phyloP scores from a whole-genome alignment of 2,888 invertebrate genomes.

The Patella ulyssiponensis region DNA sequence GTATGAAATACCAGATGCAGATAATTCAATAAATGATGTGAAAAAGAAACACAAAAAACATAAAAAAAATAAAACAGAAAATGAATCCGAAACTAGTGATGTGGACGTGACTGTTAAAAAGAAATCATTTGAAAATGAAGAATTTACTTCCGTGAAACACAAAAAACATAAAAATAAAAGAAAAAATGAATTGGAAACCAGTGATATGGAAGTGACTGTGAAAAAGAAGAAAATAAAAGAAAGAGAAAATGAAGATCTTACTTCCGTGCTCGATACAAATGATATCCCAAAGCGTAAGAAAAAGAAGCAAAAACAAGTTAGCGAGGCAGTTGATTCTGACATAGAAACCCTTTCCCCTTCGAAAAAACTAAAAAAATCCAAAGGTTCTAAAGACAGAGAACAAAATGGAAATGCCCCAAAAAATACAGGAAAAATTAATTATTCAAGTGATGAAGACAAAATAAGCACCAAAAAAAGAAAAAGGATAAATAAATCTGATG shows the following conservation, averaged over 20 bases:
- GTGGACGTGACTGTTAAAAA: background rate
- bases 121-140: background rate
- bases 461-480: slow-evolving; percentile 24
- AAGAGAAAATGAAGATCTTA: background rate
- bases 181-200: background rate
- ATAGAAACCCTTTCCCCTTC: background rate
- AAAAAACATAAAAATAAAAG: background rate
- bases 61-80: slow-evolving; percentile 20
- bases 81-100: background rate
- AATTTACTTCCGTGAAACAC: too few relatives aligned
- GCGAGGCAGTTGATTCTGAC: slow-evolving; percentile 1
- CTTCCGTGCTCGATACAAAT: background rate
- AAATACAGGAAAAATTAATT: too few relatives aligned
- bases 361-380: slow-evolving; percentile 31
- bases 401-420: slow-evolving; percentile 3
- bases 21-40: background rate
- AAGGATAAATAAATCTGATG: background rate
- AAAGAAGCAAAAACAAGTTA: background rate
- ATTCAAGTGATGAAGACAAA: background rate
- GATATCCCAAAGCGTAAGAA: slow-evolving; percentile 20
- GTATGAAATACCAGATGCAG: background rate
- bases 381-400: slow-evolving; percentile 22
- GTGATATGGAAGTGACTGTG: background rate
- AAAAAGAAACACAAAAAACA: slow-evolving; percentile 15
- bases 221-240: slow-evolving; percentile 14